A percentile compares a stretch with the other conserved stretches of the same genome.
Conservation (phyloP, 2,113 vertebrate species). For the Hippocampus barbouri region DNA sequence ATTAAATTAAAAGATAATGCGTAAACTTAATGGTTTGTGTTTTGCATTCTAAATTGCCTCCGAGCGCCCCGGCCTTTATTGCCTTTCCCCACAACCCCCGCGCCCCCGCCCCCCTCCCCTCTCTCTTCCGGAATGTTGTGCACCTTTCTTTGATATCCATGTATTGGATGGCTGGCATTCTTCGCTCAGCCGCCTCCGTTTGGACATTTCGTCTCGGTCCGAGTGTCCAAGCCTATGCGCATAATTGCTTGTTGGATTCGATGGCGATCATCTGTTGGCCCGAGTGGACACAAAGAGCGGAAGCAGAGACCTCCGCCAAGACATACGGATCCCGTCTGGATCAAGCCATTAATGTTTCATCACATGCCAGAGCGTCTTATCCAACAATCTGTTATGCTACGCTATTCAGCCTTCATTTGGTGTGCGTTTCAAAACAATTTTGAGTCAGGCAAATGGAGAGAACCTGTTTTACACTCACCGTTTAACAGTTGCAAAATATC, state of each 20-base stretch:
- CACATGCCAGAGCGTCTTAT: no score
- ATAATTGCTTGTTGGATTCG: neutral
- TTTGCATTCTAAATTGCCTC: conserved; percentile 99
- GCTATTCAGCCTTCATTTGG: neutral
- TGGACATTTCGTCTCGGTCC: neutral
- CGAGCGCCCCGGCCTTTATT: conserved; percentile 98
- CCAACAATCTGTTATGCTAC: no score
- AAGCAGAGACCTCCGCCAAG: neutral
- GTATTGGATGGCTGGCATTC: conserved; percentile 74
- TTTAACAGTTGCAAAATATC: no score
- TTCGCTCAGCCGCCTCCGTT: conserved; percentile 25
- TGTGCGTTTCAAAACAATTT: no score
- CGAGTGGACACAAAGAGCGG: neutral
- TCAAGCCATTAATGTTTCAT: neutral
- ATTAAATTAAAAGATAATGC: conserved; percentile 99
- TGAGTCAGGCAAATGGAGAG: no score
- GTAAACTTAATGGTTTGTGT: conserved; percentile 99
- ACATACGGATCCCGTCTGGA: neutral
- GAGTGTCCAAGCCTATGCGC: neutral
- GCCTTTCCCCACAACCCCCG: conserved; percentile 49
- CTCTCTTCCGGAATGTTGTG: conserved; percentile 88
- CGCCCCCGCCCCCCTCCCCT: conserved; percentile 82
- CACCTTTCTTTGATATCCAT: conserved; percentile 76
- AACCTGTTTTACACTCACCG: no score
- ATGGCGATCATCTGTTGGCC: neutral